Evolutionary conservation across 2,113 vertebrate species (phyloP), one percentile per base, ranked within the genome.

Genomic region (Campylorhamphus procurvoides): DNA sequence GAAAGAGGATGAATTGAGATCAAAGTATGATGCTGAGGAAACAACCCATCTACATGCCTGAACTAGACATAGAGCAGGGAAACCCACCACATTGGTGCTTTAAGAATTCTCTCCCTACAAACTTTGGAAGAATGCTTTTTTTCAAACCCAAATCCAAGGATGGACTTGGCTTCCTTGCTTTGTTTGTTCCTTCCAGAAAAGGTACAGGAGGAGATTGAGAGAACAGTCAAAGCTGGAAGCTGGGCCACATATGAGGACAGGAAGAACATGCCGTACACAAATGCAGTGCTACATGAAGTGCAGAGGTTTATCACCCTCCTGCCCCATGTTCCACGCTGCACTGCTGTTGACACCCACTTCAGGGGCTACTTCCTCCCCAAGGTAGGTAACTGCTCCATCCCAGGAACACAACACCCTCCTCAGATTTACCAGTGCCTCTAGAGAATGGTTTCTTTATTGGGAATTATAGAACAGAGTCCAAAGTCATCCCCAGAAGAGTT

Each of bases 221-320:
- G 37, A 1, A 97, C 97, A 0, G 64, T 98, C 16, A 93, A 96
- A 29, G 84, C 76, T 0, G 89, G 96, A 16, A 93, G 87, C 60
- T 91, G 42, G 28, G 98, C 97, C 23, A 94, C 69, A 0, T 97
- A 83, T 0, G 98, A 98, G 76, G 97, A 98, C 80, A 96, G 97
- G 83, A 96, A 55, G 28, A 69, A 47, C 2, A 93, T 98, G 97
- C 98, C 98, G 0, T 99, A 98, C 74, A 99, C 98, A 7, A 98
- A 98, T 0, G 99, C 99, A 0, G 99, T 99, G 78, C 97, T 99
- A 87, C 99, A 99, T 0, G 99, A 99, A 96, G 98, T 99, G 71
- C 98, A 99, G 97, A 97, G 99, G 81, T 98, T 98, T 79, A 98
- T 98, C 92, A 98, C 99, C 5, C 97, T 99, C 9, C 91, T 98